Conservation (phyloP, 1,140 invertebrate genomes). For the Drosophila micromelanica region DNA sequence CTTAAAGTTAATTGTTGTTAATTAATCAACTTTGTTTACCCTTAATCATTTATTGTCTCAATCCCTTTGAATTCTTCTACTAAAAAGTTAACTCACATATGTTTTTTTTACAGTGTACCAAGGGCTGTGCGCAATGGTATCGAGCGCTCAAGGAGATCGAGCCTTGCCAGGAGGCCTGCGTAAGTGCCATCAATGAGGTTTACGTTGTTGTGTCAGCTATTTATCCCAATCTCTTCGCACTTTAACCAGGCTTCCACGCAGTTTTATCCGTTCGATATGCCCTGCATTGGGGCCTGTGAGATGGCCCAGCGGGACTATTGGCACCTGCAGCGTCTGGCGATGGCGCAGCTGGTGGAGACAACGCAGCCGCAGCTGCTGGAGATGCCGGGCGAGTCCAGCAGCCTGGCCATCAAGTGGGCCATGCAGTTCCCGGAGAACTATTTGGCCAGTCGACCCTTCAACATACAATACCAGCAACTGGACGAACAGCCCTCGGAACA, state of each 20-base stretch:
- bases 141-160: constrained; percentile 87
- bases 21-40: too few species aligned
- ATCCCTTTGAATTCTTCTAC: too few species aligned
- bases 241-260: constrained; percentile 89
- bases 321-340: constrained; percentile 66
- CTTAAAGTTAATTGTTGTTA: too few species aligned
- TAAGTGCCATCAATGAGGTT: constrained; percentile 85
- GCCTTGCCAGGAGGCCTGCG: constrained; percentile 89
- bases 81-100: too few species aligned
- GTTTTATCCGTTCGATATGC: constrained; percentile 90
- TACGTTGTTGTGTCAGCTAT: background rate
- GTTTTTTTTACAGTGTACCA: constrained; percentile 86
- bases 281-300: constrained; percentile 85
- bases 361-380: constrained; percentile 61
- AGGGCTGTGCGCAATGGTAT: constrained; percentile 89
- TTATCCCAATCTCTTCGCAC: background rate
- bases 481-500: constrained; percentile 86
- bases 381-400: constrained; percentile 74
- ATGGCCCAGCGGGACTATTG: constrained; percentile 72
- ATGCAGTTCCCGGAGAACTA: constrained; percentile 85
- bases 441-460: constrained; percentile 84
- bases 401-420: constrained; percentile 90
- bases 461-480: constrained; percentile 87
- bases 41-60: too few species aligned
- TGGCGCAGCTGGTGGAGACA: constrained; percentile 49